Percentiles rank a stretch among this genome's conserved stretches.
These are phyloP conservation scores for Etheostoma cragini DNA, from an alignment of 2,113 vertebrate species.

Conservation along the genomic window DNA sequence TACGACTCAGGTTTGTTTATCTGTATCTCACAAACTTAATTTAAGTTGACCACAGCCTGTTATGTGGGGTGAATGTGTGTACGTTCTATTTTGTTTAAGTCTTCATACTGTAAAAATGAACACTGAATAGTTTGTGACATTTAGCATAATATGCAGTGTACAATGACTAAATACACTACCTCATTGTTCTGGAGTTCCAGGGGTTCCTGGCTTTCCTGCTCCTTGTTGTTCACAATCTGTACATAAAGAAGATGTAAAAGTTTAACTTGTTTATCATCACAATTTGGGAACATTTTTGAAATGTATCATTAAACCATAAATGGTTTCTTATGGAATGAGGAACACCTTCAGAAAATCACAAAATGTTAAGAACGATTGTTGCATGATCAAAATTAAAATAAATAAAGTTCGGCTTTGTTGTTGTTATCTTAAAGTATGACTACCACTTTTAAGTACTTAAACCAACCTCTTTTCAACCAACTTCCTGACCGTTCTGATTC, in stretches of 20 bases:
- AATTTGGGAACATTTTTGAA: background rate
- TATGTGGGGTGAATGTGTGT: background rate
- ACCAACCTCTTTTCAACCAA: constrained; percentile 60
- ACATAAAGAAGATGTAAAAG: background rate
- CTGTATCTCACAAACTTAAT: background rate
- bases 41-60: background rate
- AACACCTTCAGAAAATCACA: constrained; percentile 14
- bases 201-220: background rate
- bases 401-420: background rate
- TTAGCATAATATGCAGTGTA: background rate
- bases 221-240: constrained; percentile 1
- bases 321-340: background rate
- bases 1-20: background rate
- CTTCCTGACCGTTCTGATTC: background rate
- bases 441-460: constrained; percentile 6
- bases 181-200: constrained; percentile 48
- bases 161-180: constrained; percentile 53
- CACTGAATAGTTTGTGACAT: background rate
- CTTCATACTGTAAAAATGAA: no score
- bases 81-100: no score
- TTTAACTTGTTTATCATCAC: background rate
- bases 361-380: background rate
- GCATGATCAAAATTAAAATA: background rate
- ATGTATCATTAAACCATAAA: background rate
- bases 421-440: constrained; percentile 24